Evolutionary conservation across 2,888 invertebrate species (phyloP), one percentile per base, ranked within the genome.

Genomic region (Nemoura dubitans): DNA sequence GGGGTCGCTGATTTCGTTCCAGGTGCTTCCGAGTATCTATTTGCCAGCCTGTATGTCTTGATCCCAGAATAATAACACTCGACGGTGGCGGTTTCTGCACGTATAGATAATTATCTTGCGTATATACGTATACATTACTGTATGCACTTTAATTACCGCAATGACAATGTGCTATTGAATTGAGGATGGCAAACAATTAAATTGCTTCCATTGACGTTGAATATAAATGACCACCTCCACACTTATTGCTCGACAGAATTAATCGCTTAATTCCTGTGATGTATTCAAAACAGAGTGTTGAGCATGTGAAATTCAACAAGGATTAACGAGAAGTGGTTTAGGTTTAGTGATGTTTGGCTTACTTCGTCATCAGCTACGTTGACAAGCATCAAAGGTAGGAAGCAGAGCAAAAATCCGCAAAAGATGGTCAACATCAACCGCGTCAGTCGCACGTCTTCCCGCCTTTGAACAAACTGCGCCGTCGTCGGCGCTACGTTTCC

Each of bases 351-450:
- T 36, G 3, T 3, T 29, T 43, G 25, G 83, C 92, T 92, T 82
- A 95, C 95, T 88, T 95, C 93, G 90, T 97, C 97, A 91, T 97
- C 97, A 21, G 96, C 94, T 3, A 98, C 97, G 91, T 98, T 98
- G 90, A 96, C 96, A 89, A 98, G 92, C 96, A 97, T 97, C 86
- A 97, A 93, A 0, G 98, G 98, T 88, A 98, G 93, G 92, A 97
- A 98, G 90, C 97, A 97, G 84, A 96, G 92, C 0, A 97, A 92
- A 92, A 98, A 98, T 90, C 97, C 96, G 30, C 96, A 92, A 92
- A 98, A 98, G 90, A 98, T 98, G 85, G 95, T 94, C 88, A 97
- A 92, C 97, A 98, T 98, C 90, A 98, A 94, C 86, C 95, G 94
- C 0, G 98, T 98, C 83, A 98, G 93, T 77, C 97, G 93, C 26